Evolutionary conservation across 2,113 vertebrate genomes (phyloP).

Genomic region (Trogon surrucura): DNA sequence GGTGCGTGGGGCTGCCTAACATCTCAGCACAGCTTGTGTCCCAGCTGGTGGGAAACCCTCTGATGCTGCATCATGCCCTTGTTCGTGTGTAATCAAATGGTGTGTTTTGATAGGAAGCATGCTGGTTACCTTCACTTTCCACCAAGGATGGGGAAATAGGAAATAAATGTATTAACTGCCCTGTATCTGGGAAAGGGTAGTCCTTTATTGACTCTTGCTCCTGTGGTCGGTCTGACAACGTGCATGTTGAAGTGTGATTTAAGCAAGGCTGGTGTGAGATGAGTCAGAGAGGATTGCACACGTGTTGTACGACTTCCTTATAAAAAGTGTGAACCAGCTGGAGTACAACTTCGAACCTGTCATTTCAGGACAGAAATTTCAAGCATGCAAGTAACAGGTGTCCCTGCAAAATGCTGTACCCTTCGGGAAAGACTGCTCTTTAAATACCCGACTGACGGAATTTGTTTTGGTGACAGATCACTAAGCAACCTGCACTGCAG

Average conservation of each 20-base stretch:
- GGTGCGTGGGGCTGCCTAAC: neutral
- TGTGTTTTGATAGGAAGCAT: neutral
- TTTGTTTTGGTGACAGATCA: conserved; percentile 73
- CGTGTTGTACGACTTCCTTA: neutral
- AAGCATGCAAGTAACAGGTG: conserved; percentile 57
- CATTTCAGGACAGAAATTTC: conserved; percentile 51
- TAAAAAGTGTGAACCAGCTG: neutral
- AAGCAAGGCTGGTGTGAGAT: neutral
- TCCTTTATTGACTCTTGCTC: neutral
- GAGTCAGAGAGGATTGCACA: conserved; percentile 8
- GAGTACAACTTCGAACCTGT: neutral
- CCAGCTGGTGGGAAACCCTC: neutral
- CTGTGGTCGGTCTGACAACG: neutral
- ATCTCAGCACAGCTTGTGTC: neutral
- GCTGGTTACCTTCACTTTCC: rapidly evolving
- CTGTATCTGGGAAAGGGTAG: neutral
- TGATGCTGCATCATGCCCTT: rapidly evolving
- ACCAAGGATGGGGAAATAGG: neutral
- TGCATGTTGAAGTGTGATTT: neutral
- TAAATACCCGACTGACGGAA: conserved; percentile 68
- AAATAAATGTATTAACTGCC: neutral
- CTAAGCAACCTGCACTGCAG: conserved; percentile 58
- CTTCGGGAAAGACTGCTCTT: conserved; percentile 39
- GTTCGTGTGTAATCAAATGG: rapidly evolving
- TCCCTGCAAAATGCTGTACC: conserved; percentile 14